Base-by-base conservation (phyloP, 2,888 invertebrate genomes). In the Lathronympha strigana region DNA sequence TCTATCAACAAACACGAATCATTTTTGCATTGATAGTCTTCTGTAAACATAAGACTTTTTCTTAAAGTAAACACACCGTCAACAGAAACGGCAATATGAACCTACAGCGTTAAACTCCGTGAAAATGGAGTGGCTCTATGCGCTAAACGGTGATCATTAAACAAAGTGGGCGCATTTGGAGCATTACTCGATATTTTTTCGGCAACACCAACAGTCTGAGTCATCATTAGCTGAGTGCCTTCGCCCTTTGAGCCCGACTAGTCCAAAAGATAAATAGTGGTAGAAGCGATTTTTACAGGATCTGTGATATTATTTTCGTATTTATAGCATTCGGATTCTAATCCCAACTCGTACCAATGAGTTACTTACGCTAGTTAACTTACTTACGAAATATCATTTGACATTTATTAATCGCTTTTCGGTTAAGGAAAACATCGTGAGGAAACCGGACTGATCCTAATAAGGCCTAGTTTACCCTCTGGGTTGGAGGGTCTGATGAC, bases 111-210 rank as follows among this genome's bases (percentile, higher is more conserved):
- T 64, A 60, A 62, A 60, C 58, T 47, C 54, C 6, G 9, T 51
- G 25, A 58, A 60, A 77, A 63, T 60, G 60, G 38, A 66, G 54
- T 38, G 57, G 31, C 38, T 38, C 54, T 49, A 67, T 61, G 50
- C 45, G 58, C 77, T 79, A 80, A 76, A 75, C 70, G 76, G 75
- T 81, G 80, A 82, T 78, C 76, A 77, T 81, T 76, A 80, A 81
- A 79, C 78, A 79, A 79, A 82, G 84, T 82, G 79, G 77, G 71
- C 72, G 71, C 79, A 77, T 82, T 80, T 78, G 76, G 75, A 74
- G 70, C 70, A 73, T 73, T 80, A 79, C 79, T 78, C 78, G 78
- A 74, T 79, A 79, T 79, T 80, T 81, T 84, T 77, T 76, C 74
- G 75, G 77, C 72, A 77, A 72, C 76, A 77, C 74, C 73, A 69